Conservation (phyloP, 2,888 invertebrate species). For the Quadriops clusia region DNA sequence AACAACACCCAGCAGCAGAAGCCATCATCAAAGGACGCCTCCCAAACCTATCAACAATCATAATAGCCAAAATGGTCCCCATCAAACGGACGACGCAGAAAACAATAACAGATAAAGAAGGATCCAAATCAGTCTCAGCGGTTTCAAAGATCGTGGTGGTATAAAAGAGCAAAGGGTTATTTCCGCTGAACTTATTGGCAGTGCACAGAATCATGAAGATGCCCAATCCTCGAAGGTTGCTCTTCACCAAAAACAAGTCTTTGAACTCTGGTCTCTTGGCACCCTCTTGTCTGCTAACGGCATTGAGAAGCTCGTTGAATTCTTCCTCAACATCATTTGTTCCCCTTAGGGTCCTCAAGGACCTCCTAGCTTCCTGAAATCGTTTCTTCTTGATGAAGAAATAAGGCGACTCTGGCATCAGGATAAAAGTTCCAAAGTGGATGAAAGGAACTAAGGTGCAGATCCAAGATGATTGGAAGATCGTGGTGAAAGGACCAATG, state of each 20-base stretch:
- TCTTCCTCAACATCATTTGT: slow-evolving; percentile 41
- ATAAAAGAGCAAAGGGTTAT: slow-evolving; percentile 50
- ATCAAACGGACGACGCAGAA: slow-evolving; percentile 46
- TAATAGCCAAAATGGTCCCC: slow-evolving; percentile 43
- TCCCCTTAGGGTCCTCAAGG: slow-evolving; percentile 48
- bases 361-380: slow-evolving; percentile 37
- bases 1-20: slow-evolving; percentile 37
- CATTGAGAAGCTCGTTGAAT: slow-evolving; percentile 18
- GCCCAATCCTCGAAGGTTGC: slow-evolving; percentile 49
- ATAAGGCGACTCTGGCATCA: slow-evolving; percentile 56
- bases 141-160: slow-evolving; percentile 50
- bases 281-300: slow-evolving; percentile 34
- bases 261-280: slow-evolving; percentile 38
- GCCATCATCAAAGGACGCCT: slow-evolving; percentile 49
- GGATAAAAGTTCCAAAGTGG: slow-evolving; percentile 45
- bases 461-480: slow-evolving; percentile 42
- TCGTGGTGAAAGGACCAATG: slow-evolving; percentile 47
- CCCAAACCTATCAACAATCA: slow-evolving; percentile 51
- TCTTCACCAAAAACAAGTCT: slow-evolving; percentile 43
- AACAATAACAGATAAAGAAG: slow-evolving; percentile 46
- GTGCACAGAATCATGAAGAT: slow-evolving; percentile 47
- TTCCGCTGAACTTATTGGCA: slow-evolving; percentile 52
- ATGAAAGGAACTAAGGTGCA: slow-evolving; percentile 47
- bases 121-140: slow-evolving; percentile 35
- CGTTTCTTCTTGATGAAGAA: slow-evolving; percentile 35